These are phyloP conservation scores for Pseudorhiza aurosa DNA, from an alignment of 30 jellyfish, hydroid and myxozoan genomes.

Conservation along the genomic window DNA sequence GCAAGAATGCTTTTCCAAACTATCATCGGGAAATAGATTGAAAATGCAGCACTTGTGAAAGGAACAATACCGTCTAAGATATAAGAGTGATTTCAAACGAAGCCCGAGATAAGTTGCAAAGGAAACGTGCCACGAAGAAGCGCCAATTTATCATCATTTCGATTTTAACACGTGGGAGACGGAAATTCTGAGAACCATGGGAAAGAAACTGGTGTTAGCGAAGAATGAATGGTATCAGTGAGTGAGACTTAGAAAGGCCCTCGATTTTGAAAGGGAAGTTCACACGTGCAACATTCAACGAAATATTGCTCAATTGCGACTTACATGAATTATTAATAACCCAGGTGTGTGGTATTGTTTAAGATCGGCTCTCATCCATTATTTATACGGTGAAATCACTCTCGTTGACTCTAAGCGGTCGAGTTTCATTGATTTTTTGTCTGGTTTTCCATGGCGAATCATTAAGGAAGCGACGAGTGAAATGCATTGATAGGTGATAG, in stretches of 20 bases:
- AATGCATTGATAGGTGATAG: too few species aligned
- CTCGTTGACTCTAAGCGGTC: background rate
- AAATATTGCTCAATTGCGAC: slow-evolving; percentile 3
- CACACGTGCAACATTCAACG: slow-evolving; percentile 30
- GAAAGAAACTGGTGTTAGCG: slow-evolving; percentile 1
- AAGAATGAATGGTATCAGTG: slow-evolving; percentile 6
- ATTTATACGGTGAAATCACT: background rate
- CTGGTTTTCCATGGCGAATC: slow-evolving; percentile 1
- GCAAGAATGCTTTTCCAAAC: too few species aligned
- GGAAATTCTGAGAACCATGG: background rate
- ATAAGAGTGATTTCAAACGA: too few species aligned
- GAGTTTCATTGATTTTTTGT: background rate
- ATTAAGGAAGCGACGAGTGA: background rate
- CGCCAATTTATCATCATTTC: too few species aligned
- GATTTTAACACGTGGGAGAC: slow-evolving; percentile 3
- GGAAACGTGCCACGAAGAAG: too few species aligned
- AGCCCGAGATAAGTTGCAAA: too few species aligned
- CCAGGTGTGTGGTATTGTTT: slow-evolving; percentile 56
- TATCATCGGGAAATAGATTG: too few species aligned
- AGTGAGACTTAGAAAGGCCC: background rate
- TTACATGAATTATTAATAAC: slow-evolving; percentile 18
- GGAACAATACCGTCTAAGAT: too few species aligned
- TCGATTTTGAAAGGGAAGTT: background rate
- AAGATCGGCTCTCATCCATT: background rate
- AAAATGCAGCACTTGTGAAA: too few species aligned